These are phyloP conservation scores for Syrrhaptes paradoxus DNA, from an alignment of 2,113 vertebrate species.

Conservation along the genomic window DNA sequence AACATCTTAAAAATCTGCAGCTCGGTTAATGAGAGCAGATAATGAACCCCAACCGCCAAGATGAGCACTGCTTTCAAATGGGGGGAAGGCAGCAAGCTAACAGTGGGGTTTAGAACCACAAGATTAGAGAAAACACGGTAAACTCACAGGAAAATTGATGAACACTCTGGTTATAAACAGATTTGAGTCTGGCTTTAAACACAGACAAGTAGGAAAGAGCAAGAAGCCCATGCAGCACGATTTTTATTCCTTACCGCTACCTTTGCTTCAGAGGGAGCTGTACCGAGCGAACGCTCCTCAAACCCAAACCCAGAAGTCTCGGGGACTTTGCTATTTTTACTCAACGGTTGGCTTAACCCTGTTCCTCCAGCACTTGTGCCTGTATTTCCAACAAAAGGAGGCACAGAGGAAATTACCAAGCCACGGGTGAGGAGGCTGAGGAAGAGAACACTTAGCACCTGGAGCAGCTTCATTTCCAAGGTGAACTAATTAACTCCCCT, in stretches of 20 bases:
- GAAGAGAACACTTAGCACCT: neutral
- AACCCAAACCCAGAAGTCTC: accelerated
- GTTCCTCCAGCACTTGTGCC: accelerated
- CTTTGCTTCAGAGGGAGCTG: accelerated
- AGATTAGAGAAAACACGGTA: neutral
- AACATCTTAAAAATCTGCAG: neutral
- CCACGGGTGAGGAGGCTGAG: neutral
- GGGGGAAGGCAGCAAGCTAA: neutral
- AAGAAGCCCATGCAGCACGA: accelerated
- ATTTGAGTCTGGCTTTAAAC: neutral
- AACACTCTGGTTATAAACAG: neutral
- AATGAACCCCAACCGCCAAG: neutral
- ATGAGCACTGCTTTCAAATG: accelerated
- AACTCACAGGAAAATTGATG: neutral
- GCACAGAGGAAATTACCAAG: neutral
- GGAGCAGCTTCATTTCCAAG: neutral
- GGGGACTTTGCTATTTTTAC: neutral
- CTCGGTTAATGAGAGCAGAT: accelerated
- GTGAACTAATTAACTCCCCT: neutral
- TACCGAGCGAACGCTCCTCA: accelerated
- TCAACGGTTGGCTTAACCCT: accelerated
- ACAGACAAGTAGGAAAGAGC: accelerated
- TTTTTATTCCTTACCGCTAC: too few species aligned
- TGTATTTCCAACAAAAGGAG: neutral
- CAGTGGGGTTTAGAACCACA: neutral